Conservation (phyloP, 2,797 vertebrate species). For the Ciconia nigra region DNA sequence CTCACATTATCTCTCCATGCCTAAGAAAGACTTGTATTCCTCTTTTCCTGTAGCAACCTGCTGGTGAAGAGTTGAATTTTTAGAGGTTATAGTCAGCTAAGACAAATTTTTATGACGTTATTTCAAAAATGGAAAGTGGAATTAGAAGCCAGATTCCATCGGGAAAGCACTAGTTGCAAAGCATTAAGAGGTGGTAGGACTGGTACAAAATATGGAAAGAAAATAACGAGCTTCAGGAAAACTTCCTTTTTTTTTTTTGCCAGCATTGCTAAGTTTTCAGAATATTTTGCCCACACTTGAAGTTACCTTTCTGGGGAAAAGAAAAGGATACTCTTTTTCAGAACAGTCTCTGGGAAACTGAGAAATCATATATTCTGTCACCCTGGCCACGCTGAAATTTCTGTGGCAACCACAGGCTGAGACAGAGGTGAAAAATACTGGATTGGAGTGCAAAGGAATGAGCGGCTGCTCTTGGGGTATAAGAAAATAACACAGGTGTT, state of each 20-base stretch:
- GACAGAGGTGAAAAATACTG: neutral
- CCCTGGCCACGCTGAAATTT: neutral
- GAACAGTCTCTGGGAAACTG: neutral
- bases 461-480: neutral
- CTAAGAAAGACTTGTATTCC: neutral
- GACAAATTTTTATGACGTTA: neutral
- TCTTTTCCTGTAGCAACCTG: neutral
- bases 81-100: neutral
- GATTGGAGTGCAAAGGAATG: neutral
- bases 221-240: neutral
- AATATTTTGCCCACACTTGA: neutral
- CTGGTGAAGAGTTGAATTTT: neutral
- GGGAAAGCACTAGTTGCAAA: neutral
- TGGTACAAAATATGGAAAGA: neutral
- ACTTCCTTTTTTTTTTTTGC: neutral
- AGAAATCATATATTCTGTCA: neutral
- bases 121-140: neutral
- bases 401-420: neutral
- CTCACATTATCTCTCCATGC: neutral
- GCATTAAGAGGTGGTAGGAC: neutral
- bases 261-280: neutral
- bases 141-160: neutral
- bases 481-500: slow-evolving; percentile 37
- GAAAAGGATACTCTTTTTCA: neutral
- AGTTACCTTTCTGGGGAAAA: neutral